phyloP scores from a whole-genome alignment of 1,140 invertebrate species.

The Varroa destructor region DNA sequence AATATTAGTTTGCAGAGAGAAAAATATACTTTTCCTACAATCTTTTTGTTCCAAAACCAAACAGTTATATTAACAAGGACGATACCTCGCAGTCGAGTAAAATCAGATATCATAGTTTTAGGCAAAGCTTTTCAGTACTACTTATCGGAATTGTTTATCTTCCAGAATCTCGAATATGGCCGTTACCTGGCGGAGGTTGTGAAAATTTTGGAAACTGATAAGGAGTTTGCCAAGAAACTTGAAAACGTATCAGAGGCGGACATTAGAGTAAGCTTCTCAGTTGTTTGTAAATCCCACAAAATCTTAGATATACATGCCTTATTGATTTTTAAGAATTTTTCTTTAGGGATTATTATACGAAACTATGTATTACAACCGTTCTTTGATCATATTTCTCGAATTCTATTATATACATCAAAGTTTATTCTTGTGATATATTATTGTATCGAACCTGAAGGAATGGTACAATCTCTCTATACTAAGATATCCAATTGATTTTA shows the following conservation, averaged over 20 bases:
- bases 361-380: neutral
- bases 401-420: no score
- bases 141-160: neutral
- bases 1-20: no score
- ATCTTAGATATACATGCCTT: neutral
- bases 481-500: no score
- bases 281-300: neutral
- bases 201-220: conserved; percentile 64
- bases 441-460: no score
- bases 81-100: no score
- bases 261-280: conserved; percentile 51
- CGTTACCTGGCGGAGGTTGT: conserved; percentile 74
- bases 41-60: no score
- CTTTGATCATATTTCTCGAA: neutral
- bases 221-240: conserved; percentile 62
- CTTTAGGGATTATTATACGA: neutral
- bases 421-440: no score
- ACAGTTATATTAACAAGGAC: no score
- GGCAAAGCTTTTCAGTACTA: no score
- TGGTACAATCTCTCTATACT: no score
- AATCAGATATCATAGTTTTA: no score
- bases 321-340: conserved; percentile 29
- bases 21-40: no score
- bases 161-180: conserved; percentile 56
- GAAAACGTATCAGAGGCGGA: conserved; percentile 64